Conservation (phyloP, 2,888 invertebrate species). For the Heliconius aoede region DNA sequence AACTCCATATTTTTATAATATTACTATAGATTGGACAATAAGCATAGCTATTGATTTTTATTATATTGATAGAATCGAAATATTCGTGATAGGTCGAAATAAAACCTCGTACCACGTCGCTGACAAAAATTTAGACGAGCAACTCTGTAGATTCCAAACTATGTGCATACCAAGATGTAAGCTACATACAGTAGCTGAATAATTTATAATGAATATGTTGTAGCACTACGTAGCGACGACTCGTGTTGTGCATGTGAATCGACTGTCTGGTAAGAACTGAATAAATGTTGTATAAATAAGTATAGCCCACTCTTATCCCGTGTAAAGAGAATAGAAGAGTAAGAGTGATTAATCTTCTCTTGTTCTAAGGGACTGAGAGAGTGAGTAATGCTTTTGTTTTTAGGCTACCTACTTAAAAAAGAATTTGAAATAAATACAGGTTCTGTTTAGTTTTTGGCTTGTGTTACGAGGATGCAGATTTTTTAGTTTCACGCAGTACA, state of each 20-base stretch:
- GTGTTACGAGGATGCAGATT: too few relatives aligned
- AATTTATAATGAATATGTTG: constrained; percentile 20
- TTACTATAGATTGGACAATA: neutral
- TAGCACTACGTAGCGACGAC: constrained; percentile 7
- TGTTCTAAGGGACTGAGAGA: neutral
- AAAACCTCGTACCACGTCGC: neutral
- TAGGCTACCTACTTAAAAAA: too few relatives aligned
- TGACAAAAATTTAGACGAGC: constrained; percentile 5
- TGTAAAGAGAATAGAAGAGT: neutral
- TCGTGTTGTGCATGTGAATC: constrained; percentile 11
- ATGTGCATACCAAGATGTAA: constrained; percentile 7
- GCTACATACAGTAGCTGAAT: constrained; percentile 17
- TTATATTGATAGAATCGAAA: too few relatives aligned
- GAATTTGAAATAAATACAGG: too few relatives aligned
- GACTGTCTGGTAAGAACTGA: neutral
- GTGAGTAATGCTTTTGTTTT: too few relatives aligned
- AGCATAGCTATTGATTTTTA: neutral
- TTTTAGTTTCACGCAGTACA: too few relatives aligned
- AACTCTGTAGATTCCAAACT: constrained; percentile 12
- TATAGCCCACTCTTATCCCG: neutral
- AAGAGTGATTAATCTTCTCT: neutral
- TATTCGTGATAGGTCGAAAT: too few relatives aligned
- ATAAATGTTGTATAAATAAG: neutral
- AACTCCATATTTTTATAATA: too few relatives aligned
- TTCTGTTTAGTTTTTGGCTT: too few relatives aligned